phyloP scores from a whole-genome alignment of 1,140 invertebrate genomes.

The Ceratina calcarata region DNA sequence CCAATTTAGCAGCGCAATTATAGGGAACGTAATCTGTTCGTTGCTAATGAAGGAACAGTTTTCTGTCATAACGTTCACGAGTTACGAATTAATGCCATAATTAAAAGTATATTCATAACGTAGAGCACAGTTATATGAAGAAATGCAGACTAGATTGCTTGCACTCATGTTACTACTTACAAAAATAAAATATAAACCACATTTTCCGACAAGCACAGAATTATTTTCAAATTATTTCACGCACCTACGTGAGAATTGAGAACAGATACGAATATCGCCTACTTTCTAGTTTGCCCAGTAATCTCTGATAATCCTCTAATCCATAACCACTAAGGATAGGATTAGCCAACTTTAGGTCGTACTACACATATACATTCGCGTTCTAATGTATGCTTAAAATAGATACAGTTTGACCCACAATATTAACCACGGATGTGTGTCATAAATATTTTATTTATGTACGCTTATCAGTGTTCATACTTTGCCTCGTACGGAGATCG shows the following conservation, averaged over 20 bases:
- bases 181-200: no score
- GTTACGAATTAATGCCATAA: slow-evolving; percentile 8
- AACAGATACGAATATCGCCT: background rate
- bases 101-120: slow-evolving; percentile 16
- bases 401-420: background rate
- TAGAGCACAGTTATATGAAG: no score
- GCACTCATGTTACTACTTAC: no score
- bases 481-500: background rate
- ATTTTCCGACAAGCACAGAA: no score
- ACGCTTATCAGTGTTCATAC: slow-evolving; percentile 4
- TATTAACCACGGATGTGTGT: background rate
- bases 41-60: slow-evolving; percentile 8
- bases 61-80: background rate
- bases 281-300: background rate
- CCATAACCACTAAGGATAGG: background rate
- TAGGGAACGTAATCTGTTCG: slow-evolving; percentile 4
- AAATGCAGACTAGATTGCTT: no score
- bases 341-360: slow-evolving; percentile 8
- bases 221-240: background rate
- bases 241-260: background rate
- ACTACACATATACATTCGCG: background rate
- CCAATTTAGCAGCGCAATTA: slow-evolving; percentile 4
- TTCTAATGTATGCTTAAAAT: slow-evolving; percentile 1
- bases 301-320: slow-evolving; percentile 1
- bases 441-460: slow-evolving; percentile 16